A percentile compares a stretch with the other conserved stretches of the same genome.
phyloP scores from a whole-genome alignment of 2,888 invertebrate genomes.

The Idaea straminata region DNA sequence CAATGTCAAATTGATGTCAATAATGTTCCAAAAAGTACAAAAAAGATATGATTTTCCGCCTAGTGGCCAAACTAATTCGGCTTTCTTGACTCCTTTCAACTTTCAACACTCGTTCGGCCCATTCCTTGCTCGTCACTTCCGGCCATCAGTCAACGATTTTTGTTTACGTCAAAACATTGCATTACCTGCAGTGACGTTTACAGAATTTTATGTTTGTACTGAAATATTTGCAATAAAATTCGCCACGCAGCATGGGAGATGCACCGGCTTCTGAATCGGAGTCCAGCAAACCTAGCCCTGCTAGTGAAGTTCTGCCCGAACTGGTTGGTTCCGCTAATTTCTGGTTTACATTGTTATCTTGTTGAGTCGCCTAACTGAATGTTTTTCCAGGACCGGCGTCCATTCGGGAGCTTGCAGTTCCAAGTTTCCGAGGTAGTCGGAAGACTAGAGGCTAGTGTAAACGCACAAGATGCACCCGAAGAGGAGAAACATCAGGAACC shows the following conservation, averaged over 20 bases:
- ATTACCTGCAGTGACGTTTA: conserved; percentile 71
- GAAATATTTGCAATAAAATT: conserved; percentile 49
- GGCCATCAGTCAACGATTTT: not conserved
- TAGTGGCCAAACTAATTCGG: no score
- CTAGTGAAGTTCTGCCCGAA: conserved; percentile 45
- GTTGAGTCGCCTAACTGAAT: conserved; percentile 30
- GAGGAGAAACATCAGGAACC: conserved; percentile 61
- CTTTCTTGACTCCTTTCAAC: no score
- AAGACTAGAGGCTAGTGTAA: conserved; percentile 84
- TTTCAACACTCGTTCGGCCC: not conserved
- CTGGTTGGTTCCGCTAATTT: conserved; percentile 47
- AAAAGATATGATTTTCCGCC: no score
- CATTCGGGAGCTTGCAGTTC: conserved; percentile 83
- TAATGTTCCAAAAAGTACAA: not conserved
- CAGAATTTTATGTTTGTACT: conserved; percentile 68
- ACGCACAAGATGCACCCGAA: conserved; percentile 62
- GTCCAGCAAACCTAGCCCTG: conserved; percentile 53
- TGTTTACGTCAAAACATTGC: conserved; percentile 65
- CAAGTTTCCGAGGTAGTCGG: conserved; percentile 87
- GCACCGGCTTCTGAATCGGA: conserved; percentile 62
- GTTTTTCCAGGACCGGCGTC: conserved; percentile 79
- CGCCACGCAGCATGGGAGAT: conserved; percentile 77
- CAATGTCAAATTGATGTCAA: not conserved
- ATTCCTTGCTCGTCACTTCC: not conserved
- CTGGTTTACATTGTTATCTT: conserved; percentile 2